These are phyloP conservation scores for Gallinago undulata DNA, from an alignment of 2,113 vertebrate species.

Conservation along the genomic window DNA sequence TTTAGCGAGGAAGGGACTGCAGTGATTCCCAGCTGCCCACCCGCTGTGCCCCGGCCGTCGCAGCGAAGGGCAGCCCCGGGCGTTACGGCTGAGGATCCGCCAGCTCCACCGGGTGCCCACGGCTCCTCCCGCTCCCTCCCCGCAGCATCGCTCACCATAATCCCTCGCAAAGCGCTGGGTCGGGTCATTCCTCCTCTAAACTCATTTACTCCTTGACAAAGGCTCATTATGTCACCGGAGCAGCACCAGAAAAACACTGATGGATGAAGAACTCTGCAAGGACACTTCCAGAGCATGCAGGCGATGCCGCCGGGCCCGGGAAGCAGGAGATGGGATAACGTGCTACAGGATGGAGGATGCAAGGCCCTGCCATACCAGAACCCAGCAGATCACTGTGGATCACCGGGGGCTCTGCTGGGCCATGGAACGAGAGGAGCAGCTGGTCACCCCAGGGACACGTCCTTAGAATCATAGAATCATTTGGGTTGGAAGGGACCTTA, in stretches of 20 bases:
- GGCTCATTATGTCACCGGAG: not conserved
- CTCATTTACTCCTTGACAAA: not conserved
- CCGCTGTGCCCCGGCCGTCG: not conserved
- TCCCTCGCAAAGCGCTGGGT: not conserved
- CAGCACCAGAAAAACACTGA: not conserved
- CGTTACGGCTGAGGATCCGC: accelerated
- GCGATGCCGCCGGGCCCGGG: not conserved
- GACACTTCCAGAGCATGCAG: not conserved
- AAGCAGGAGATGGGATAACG: not conserved
- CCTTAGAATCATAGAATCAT: not conserved
- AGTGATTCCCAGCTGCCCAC: not conserved
- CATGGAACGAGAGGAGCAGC: not conserved
- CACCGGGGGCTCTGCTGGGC: not conserved
- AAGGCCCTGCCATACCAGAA: not conserved
- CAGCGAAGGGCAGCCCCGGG: not conserved
- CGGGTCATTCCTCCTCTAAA: not conserved
- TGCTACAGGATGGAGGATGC: not conserved
- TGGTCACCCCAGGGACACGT: accelerated
- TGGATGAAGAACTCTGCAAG: slow-evolving; percentile 3
- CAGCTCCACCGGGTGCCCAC: not conserved
- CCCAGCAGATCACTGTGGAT: accelerated
- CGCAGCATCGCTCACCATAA: not conserved
- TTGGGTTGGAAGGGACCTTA: no score
- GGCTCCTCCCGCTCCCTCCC: not conserved
- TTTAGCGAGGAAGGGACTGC: not conserved